Evolutionary conservation across 1,140 invertebrate species (phyloP).

Genomic region (Formica exsecta): DNA sequence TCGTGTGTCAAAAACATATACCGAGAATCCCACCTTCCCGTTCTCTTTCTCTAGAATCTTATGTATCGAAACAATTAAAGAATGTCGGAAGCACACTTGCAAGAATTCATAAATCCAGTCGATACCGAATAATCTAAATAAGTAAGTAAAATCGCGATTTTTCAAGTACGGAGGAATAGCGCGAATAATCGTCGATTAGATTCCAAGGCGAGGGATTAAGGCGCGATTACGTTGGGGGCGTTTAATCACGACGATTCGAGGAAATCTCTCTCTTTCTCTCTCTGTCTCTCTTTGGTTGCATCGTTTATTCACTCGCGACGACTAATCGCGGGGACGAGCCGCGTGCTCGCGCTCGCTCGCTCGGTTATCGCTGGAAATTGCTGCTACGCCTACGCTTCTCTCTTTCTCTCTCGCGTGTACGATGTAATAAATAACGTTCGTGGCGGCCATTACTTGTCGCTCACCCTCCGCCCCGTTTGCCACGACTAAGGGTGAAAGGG

Average conservation of each 20-base stretch:
- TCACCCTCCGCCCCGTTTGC: conserved; percentile 71
- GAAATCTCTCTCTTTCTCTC: not conserved
- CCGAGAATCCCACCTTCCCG: not conserved
- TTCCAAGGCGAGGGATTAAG: conserved; percentile 28
- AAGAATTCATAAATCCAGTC: too few species aligned
- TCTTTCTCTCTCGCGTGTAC: conserved; percentile 68
- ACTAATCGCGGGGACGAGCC: conserved; percentile 69
- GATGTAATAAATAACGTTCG: conserved; percentile 80
- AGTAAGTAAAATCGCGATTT: not conserved
- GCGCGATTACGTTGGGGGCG: not conserved
- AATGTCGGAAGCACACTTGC: not conserved
- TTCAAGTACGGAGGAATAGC: not conserved
- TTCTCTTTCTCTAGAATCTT: not conserved
- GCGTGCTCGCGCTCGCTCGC: conserved; percentile 61
- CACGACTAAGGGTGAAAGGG: conserved; percentile 54
- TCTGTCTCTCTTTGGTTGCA: not conserved
- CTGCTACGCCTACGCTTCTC: conserved; percentile 61
- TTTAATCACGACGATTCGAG: conserved; percentile 28
- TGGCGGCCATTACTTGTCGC: conserved; percentile 82
- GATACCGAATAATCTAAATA: not conserved
- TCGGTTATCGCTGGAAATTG: conserved; percentile 75
- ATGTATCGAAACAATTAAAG: not conserved
- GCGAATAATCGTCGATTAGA: not conserved
- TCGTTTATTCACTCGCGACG: conserved; percentile 67
- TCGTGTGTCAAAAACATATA: not conserved